Evolutionary conservation across 64 coral and sea anemone genomes (phyloP), one percentile per base, ranked within the genome.

Genomic region (Actinia equina): DNA sequence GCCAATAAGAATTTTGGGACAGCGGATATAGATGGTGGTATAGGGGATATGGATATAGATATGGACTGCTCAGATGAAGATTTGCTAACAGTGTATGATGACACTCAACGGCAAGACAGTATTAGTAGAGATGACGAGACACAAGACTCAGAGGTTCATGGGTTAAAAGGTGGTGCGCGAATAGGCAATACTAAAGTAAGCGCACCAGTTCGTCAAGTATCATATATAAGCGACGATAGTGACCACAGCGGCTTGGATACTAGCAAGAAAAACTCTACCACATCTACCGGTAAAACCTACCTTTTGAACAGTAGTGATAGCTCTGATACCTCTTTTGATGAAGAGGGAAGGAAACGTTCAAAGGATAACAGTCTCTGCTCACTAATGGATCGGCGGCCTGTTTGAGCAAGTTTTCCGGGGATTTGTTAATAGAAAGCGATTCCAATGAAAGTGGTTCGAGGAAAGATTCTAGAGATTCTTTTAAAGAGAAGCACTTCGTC

Each of bases 21-120:
- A 6, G 9, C 1, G 5, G 20, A 65, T 65, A 22, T 65, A 19
- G 19, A 65, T 65, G 20, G 22, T 22, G 69, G 42, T 69, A 25
- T 20, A 22, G 63, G 22, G 63, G 3, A 69, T 23, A 69, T 69
- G 63, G 63, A 69, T 15, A 10, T 46, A 19, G 82, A 84, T 30
- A 84, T 59, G 53, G 82, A 84, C 82, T 84, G 82, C 43, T 45
- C 82, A 44, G 82, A 84, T 60, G 82, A 55, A 53, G 82, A 84
- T 18, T 37, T 84, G 17, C 82, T 84, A 18, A 53, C 77, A 79
- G 77, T 8, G 5, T 11, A 43, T 46, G 12, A 15, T 44, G 77
- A 79, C 44, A 79, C 0, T 19, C 2, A 41, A 44, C 10, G 7
- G 4, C 77, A 79, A 79, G 37, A 43, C 11, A 16, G 13, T 79